Evolutionary conservation across 2,113 vertebrate species (phyloP).

Genomic region (Pseudorasbora parva): DNA sequence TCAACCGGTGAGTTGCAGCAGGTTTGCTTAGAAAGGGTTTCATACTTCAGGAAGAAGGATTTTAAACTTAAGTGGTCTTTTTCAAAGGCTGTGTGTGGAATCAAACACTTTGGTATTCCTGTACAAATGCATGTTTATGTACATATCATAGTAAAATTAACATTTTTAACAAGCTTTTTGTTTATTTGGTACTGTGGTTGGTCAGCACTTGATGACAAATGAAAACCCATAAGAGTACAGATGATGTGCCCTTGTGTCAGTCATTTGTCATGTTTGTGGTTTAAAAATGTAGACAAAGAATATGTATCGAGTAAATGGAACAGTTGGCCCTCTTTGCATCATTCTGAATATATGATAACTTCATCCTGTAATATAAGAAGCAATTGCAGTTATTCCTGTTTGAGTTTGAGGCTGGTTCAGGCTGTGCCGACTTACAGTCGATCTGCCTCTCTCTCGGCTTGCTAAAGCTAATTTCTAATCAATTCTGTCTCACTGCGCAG

Average conservation of each 20-base stretch:
- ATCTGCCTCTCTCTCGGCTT: neutral
- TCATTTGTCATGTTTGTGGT: neutral
- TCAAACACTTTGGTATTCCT: too few relatives aligned
- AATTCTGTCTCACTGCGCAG: slow-evolving; percentile 68
- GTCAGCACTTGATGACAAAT: neutral
- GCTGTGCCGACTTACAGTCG: neutral
- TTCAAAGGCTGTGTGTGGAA: neutral
- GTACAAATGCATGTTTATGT: neutral
- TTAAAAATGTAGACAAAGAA: neutral
- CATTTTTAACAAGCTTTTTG: neutral
- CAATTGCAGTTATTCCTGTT: neutral
- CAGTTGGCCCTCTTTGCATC: neutral
- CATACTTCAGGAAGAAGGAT: neutral
- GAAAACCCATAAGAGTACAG: neutral
- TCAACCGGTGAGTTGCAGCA: neutral
- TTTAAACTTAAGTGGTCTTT: too few relatives aligned
- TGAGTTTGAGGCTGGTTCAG: slow-evolving; percentile 1
- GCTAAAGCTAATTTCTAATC: neutral
- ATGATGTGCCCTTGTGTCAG: neutral
- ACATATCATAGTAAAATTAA: neutral
- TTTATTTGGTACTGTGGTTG: neutral
- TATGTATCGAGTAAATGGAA: neutral
- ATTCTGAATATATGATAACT: too few relatives aligned
- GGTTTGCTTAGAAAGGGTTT: neutral
- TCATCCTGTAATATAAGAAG: neutral